Evolutionary conservation across 2,797 vertebrate species (phyloP), one percentile per base, ranked within the genome.

Genomic region (Melopsittacus undulatus): DNA sequence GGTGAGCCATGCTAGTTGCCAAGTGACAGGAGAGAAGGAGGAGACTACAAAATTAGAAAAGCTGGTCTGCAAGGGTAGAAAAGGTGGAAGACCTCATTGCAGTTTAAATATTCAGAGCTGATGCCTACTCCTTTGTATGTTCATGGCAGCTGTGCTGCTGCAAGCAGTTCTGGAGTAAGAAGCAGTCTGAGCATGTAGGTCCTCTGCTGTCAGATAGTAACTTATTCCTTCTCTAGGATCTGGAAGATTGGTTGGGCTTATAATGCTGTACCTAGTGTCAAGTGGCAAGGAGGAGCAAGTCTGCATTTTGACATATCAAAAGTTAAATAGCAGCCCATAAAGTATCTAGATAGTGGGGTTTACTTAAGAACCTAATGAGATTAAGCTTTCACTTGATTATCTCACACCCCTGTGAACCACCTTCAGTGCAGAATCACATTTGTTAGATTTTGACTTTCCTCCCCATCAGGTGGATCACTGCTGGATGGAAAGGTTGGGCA

Each of bases 261-360:
- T 18, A 43, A 1, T 19, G 29, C 64, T 45, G 29, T n/a, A 13
- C 13, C 68, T 40, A 40, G 4, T 42, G 22, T 5, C 4, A 42
- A n/a, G 9, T 19, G 38, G 12, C 24, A 59, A 83, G 30, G 16
- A 43, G 43, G 40, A 32, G 10, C 36, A 68, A 49, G 36, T 45
- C 19, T 72, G 63, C 14, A 3, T 29, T 54, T n/a, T 21, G 12
- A 20, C n/a, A n/a, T 0, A 1, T 27, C 40, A 20, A 17, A 30
- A 42, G 8, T 52, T 52, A 21, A 61, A 49, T 36, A 36, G 19
- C 42, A 69, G 13, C 49, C 42, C 0, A 0, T 49, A 40, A 36
- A 11, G 16, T 73, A 2, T 56, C 11, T 81, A 49, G 14, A 8
- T 57, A 5, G 32, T 43, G 40, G 19, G 16, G 7, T 64, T 83